phyloP scores from a whole-genome alignment of 2,797 vertebrate species.

The Clarias laeviceps region DNA sequence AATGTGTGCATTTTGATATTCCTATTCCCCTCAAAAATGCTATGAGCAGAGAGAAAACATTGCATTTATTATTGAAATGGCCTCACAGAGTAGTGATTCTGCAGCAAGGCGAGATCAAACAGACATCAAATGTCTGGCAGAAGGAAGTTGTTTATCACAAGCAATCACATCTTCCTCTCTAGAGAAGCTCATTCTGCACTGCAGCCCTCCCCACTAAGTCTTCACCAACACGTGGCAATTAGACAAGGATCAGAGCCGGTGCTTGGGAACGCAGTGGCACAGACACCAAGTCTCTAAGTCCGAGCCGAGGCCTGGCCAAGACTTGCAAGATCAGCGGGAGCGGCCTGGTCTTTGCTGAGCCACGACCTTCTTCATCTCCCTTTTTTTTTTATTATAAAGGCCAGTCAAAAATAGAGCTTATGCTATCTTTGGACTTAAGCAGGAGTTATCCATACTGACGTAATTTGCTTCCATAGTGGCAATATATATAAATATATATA shows the following conservation, averaged over 20 bases:
- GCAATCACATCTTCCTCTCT: slow-evolving; percentile 54
- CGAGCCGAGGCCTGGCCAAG: slow-evolving; percentile 61
- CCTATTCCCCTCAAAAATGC: slow-evolving; percentile 27
- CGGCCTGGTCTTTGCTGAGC: slow-evolving; percentile 67
- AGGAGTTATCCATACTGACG: slow-evolving; percentile 17
- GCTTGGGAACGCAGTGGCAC: slow-evolving; percentile 19
- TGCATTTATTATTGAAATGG: slow-evolving; percentile 57
- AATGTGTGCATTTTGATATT: slow-evolving; percentile 31
- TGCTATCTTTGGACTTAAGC: slow-evolving; percentile 14
- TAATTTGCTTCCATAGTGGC: slow-evolving; percentile 6
- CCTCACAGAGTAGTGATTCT: slow-evolving; percentile 48
- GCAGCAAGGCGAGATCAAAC: slow-evolving; percentile 58
- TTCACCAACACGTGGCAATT: slow-evolving; percentile 36
- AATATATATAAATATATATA: no score
- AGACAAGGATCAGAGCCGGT: slow-evolving; percentile 44
- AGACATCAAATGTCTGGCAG: slow-evolving; percentile 55
- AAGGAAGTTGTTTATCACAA: slow-evolving; percentile 57
- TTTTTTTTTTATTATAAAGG: slow-evolving; percentile 39
- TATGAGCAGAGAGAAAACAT: slow-evolving; percentile 45
- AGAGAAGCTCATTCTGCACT: slow-evolving; percentile 37
- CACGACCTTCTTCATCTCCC: not conserved
- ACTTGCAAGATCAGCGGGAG: slow-evolving; percentile 85
- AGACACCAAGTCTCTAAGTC: slow-evolving; percentile 22
- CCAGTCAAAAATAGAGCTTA: slow-evolving; percentile 39
- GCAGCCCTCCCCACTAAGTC: slow-evolving; percentile 30